Evolutionary conservation across 1,140 invertebrate genomes (phyloP).

Genomic region (Antheraea pernyi): DNA sequence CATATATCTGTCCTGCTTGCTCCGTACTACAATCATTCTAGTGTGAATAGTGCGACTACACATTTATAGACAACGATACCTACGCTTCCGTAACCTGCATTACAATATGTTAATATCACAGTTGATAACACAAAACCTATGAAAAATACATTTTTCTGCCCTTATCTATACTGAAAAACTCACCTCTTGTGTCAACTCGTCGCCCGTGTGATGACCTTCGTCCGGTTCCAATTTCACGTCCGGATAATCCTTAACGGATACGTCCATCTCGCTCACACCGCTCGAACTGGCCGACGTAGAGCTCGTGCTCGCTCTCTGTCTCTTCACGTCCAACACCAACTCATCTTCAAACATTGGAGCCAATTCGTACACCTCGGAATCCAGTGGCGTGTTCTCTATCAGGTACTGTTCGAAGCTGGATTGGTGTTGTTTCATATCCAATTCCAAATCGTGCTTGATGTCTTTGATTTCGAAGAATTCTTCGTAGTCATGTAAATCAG

Average conservation of each 20-base stretch:
- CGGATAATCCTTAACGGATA: conserved; percentile 38
- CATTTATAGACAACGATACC: too few relatives aligned
- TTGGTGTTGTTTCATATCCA: conserved; percentile 65
- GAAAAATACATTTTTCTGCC: too few relatives aligned
- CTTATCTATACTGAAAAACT: conserved; percentile 27
- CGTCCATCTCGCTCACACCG: conserved; percentile 73
- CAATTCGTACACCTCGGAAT: conserved; percentile 63
- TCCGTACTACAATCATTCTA: too few relatives aligned
- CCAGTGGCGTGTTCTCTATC: conserved; percentile 69
- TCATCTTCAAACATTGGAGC: conserved; percentile 69
- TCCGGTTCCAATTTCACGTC: conserved; percentile 70
- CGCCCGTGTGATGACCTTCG: conserved; percentile 70
- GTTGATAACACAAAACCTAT: too few relatives aligned
- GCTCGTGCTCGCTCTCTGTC: conserved; percentile 74
- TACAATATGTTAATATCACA: too few relatives aligned
- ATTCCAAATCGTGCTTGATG: conserved; percentile 55
- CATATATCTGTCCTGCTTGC: too few relatives aligned
- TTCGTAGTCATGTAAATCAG: conserved; percentile 69
- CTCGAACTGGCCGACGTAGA: conserved; percentile 74
- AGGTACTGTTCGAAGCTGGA: conserved; percentile 70
- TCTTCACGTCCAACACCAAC: conserved; percentile 62
- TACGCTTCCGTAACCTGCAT: too few relatives aligned
- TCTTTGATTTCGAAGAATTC: conserved; percentile 67
- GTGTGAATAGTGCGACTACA: too few relatives aligned
- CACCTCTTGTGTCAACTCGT: conserved; percentile 76